Conservation (phyloP, 1,140 invertebrate species). For the Globodera rostochiensis region DNA sequence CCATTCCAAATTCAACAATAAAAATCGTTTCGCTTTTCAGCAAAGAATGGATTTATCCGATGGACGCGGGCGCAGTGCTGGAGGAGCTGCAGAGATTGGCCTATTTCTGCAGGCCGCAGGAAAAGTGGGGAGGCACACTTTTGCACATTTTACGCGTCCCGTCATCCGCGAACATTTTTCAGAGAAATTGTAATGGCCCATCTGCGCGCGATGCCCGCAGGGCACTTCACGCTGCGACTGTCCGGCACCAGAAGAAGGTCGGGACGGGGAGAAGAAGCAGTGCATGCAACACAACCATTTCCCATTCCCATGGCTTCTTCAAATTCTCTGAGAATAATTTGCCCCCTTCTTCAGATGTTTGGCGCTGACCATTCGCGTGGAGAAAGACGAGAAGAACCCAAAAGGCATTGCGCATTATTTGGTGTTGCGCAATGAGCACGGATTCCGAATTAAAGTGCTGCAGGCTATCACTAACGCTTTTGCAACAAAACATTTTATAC, state of each 20-base stretch:
- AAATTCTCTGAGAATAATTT: too few relatives aligned
- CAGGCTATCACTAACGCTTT: not conserved
- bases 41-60: slow-evolving; percentile 39
- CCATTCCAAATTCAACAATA: not conserved
- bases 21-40: slow-evolving; percentile 7
- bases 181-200: slow-evolving; percentile 25
- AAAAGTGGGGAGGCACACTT: slow-evolving; percentile 29
- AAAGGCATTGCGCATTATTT: slow-evolving; percentile 39
- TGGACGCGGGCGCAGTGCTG: slow-evolving; percentile 13
- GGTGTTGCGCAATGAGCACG: slow-evolving; percentile 34
- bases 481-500: not conserved
- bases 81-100: slow-evolving; percentile 31
- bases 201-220: slow-evolving; percentile 22
- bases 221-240: slow-evolving; percentile 27
- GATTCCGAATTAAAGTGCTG: slow-evolving; percentile 36
- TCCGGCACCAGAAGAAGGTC: slow-evolving; percentile 30
- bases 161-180: not conserved
- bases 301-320: too few relatives aligned
- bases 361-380: slow-evolving; percentile 28
- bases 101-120: slow-evolving; percentile 28
- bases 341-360: slow-evolving; percentile 16
- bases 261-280: not conserved
- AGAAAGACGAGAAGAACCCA: slow-evolving; percentile 32
- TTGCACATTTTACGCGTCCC: not conserved
- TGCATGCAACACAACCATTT: too few relatives aligned